phyloP scores from a whole-genome alignment of 2,888 invertebrate species.

The Gastrophysa polygoni region DNA sequence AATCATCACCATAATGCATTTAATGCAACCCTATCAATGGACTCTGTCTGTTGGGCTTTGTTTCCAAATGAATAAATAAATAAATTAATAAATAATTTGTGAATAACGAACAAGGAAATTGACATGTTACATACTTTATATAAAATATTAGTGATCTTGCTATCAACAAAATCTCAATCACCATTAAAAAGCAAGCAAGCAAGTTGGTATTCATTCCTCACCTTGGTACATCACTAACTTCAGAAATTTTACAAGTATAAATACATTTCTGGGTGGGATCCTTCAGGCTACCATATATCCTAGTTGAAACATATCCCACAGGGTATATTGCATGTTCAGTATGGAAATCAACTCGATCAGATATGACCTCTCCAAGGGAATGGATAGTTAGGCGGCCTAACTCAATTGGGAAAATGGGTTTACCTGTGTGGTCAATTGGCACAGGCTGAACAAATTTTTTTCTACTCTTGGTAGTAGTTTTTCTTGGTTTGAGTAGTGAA shows the following conservation, averaged over 20 bases:
- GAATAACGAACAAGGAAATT: too few relatives aligned
- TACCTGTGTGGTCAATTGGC: slow-evolving; percentile 68
- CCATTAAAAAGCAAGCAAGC: too few relatives aligned
- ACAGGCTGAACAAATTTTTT: slow-evolving; percentile 66
- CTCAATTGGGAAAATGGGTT: slow-evolving; percentile 75
- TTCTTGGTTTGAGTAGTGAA: slow-evolving; percentile 39
- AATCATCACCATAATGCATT: too few relatives aligned
- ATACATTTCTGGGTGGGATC: slow-evolving; percentile 73
- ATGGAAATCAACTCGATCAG: slow-evolving; percentile 72
- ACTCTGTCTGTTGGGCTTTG: too few relatives aligned
- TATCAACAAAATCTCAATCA: too few relatives aligned
- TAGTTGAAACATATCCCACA: slow-evolving; percentile 77
- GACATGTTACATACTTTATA: too few relatives aligned
- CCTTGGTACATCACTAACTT: slow-evolving; percentile 72
- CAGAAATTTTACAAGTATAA: slow-evolving; percentile 82
- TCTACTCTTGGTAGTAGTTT: slow-evolving; percentile 47
- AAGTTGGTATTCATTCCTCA: slow-evolving; percentile 48
- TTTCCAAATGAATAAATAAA: too few relatives aligned
- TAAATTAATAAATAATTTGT: too few relatives aligned
- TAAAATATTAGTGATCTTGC: too few relatives aligned
- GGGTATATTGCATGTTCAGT: slow-evolving; percentile 76
- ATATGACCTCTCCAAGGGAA: slow-evolving; percentile 76
- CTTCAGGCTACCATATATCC: slow-evolving; percentile 74
- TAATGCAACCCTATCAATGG: too few relatives aligned
- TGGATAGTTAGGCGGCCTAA: slow-evolving; percentile 74